Conservation (phyloP, 2,113 vertebrate species). For the Lota lota region DNA sequence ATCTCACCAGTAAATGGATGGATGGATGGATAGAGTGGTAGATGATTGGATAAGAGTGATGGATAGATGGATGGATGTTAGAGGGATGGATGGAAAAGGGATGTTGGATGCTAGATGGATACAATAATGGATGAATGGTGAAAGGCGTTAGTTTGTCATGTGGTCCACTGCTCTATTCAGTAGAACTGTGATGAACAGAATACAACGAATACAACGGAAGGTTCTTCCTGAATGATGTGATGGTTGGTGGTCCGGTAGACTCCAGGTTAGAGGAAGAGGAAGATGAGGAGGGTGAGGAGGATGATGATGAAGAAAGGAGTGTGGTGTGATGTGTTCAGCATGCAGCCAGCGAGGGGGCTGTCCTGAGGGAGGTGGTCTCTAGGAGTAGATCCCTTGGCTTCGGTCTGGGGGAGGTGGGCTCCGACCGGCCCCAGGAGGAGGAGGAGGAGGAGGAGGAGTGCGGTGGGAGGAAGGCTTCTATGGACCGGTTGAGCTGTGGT, state of each 20-base stretch:
- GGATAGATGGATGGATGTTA: neutral
- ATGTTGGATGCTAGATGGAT: neutral
- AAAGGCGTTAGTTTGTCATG: no score
- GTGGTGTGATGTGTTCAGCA: constrained; percentile 63
- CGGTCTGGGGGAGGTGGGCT: constrained; percentile 41
- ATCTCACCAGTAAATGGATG: neutral
- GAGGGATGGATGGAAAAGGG: neutral
- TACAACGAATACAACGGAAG: no score
- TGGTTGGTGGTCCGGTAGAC: no score
- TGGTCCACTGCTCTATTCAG: no score
- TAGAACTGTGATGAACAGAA: no score
- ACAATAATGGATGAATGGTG: neutral
- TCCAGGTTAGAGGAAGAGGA: neutral
- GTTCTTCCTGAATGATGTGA: no score
- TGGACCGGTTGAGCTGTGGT: neutral
- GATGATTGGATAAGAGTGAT: neutral
- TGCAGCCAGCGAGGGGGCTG: constrained; percentile 54
- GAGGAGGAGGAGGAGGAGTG: neutral
- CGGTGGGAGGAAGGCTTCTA: no score
- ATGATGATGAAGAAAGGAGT: neutral
- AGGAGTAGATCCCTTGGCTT: neutral
- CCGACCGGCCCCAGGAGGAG: constrained; percentile 22
- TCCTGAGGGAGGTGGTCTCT: constrained; percentile 29
- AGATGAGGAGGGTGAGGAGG: neutral
- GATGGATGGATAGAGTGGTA: neutral